These are phyloP conservation scores for Paramormyrops hopkinsi DNA, from an alignment of 2,797 vertebrate species.

Conservation along the genomic window DNA sequence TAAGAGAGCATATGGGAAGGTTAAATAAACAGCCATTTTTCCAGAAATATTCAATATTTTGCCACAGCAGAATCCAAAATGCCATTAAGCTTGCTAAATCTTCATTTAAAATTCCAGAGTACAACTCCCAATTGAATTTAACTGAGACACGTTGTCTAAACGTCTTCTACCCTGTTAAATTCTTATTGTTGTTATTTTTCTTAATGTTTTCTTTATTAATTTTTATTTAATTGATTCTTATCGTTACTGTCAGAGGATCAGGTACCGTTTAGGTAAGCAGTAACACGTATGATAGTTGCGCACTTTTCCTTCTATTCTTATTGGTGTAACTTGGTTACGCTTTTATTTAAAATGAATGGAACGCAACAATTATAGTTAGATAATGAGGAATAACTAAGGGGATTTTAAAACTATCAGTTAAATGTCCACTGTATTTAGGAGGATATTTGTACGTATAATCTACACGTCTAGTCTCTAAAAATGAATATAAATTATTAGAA, in stretches of 20 bases:
- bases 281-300: neutral
- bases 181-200: neutral
- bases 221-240: neutral
- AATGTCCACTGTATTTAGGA: neutral
- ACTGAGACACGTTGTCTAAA: neutral
- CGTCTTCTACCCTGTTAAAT: neutral
- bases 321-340: neutral
- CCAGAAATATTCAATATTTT: neutral
- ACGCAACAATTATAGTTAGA: neutral
- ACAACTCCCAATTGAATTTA: neutral
- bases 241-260: neutral
- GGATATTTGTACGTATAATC: neutral
- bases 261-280: neutral
- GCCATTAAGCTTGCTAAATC: neutral
- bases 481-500: neutral
- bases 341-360: neutral
- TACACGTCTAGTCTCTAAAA: neutral
- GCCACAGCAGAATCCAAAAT: neutral
- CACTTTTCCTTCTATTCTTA: neutral
- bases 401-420: neutral
- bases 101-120: neutral
- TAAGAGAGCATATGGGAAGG: neutral
- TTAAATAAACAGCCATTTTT: neutral
- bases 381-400: neutral
- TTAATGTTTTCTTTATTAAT: neutral